phyloP scores from a whole-genome alignment of 2,888 invertebrate species.

The Tiliacea aurago region DNA sequence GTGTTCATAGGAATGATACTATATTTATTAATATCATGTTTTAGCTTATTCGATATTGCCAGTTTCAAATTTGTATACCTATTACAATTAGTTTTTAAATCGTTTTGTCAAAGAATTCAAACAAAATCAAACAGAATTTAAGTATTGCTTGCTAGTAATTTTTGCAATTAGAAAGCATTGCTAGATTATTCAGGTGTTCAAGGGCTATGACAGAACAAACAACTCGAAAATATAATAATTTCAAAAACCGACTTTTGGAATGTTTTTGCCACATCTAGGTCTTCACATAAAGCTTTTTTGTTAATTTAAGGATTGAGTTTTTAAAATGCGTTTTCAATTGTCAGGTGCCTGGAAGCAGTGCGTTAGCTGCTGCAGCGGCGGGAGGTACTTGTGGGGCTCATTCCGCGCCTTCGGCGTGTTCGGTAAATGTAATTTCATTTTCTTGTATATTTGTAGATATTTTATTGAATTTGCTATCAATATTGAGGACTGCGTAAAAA shows the following conservation, averaged over 20 bases:
- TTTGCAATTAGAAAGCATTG: slow-evolving; percentile 8
- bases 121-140: neutral
- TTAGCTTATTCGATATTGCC: slow-evolving; percentile 31
- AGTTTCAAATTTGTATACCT: slow-evolving; percentile 2
- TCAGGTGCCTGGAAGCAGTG: slow-evolving; percentile 88
- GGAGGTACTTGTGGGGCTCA: slow-evolving; percentile 86
- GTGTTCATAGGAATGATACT: slow-evolving; percentile 24
- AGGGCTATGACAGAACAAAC: slow-evolving; percentile 40
- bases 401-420: slow-evolving; percentile 87
- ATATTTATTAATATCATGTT: neutral
- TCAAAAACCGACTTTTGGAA: slow-evolving; percentile 17
- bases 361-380: slow-evolving; percentile 85
- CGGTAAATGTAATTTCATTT: slow-evolving; percentile 81
- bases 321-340: slow-evolving; percentile 42
- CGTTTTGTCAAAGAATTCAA: neutral
- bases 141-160: slow-evolving; percentile 22
- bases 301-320: neutral
- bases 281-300: slow-evolving; percentile 1
- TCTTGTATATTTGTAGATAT: slow-evolving; percentile 50
- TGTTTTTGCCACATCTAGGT: slow-evolving; percentile 12
- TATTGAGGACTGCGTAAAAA: neutral
- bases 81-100: neutral
- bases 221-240: slow-evolving; percentile 1
- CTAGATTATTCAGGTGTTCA: slow-evolving; percentile 13
- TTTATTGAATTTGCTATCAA: slow-evolving; percentile 35